These are phyloP conservation scores for Steinernema hermaphroditum DNA, from an alignment of 2,888 invertebrate species.

Conservation along the genomic window DNA sequence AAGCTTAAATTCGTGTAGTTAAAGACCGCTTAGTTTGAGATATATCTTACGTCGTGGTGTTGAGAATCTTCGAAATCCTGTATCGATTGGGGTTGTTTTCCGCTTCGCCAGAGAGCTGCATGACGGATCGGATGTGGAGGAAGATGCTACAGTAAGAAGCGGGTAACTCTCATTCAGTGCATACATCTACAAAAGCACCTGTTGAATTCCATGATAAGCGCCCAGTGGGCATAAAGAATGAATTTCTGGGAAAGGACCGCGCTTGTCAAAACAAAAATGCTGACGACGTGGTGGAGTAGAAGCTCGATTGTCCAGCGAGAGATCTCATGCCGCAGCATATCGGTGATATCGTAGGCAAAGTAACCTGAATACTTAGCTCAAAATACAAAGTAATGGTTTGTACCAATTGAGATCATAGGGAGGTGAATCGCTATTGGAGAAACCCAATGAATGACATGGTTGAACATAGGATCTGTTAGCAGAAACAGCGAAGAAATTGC, in stretches of 20 bases:
- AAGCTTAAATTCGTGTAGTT: conserved; percentile 45
- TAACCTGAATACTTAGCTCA: conserved; percentile 45
- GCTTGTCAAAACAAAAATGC: conserved; percentile 40
- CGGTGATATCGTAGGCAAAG: conserved; percentile 58
- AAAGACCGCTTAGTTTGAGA: conserved; percentile 17
- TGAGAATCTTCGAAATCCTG: conserved; percentile 45
- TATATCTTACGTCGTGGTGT: conserved; percentile 49
- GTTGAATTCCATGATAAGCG: conserved; percentile 62
- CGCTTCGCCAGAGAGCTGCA: conserved; percentile 50
- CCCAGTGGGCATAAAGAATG: conserved; percentile 55
- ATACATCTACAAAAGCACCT: conserved; percentile 41
- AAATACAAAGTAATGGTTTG: not conserved
- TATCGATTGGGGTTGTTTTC: conserved; percentile 39
- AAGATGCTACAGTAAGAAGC: conserved; percentile 50
- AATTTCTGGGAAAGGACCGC: conserved; percentile 47
- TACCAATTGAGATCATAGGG: conserved; percentile 54
- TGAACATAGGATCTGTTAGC: conserved; percentile 47
- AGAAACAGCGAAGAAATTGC: conserved; percentile 44
- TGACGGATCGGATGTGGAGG: conserved; percentile 58
- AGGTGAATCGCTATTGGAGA: conserved; percentile 46
- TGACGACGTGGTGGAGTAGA: conserved; percentile 52
- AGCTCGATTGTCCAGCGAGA: conserved; percentile 58
- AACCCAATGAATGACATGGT: conserved; percentile 52
- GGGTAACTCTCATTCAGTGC: too few relatives aligned
- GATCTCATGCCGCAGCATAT: conserved; percentile 58